phyloP scores from a whole-genome alignment of 2,888 invertebrate species.

The Lagria hirta region DNA sequence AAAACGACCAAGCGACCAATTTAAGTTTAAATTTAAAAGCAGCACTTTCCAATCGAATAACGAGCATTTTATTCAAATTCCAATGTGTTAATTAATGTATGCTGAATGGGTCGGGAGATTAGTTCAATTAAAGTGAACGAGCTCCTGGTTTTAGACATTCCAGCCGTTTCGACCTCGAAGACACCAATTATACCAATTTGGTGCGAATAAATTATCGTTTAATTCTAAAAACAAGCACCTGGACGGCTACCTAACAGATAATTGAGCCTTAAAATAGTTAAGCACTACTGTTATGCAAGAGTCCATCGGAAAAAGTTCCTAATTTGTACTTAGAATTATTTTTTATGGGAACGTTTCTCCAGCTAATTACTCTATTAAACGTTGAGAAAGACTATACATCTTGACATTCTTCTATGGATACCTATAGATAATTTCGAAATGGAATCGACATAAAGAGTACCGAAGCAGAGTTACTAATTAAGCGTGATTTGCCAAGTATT shows the following conservation, averaged over 20 bases:
- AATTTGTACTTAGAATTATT: too few relatives aligned
- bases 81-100: conserved; percentile 56
- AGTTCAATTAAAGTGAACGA: conserved; percentile 51
- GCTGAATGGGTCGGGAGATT: conserved; percentile 48
- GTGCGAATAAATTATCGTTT: conserved; percentile 52
- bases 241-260: conserved; percentile 37
- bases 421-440: too few relatives aligned
- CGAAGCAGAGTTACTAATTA: too few relatives aligned
- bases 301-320: too few relatives aligned
- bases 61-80: conserved; percentile 55
- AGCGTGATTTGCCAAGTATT: too few relatives aligned
- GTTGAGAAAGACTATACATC: too few relatives aligned
- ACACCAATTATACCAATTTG: conserved; percentile 52
- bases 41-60: conserved; percentile 52
- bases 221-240: conserved; percentile 48
- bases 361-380: too few relatives aligned
- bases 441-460: too few relatives aligned
- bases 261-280: conserved; percentile 28
- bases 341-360: too few relatives aligned
- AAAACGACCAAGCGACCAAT: conserved; percentile 27
- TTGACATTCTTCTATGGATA: too few relatives aligned
- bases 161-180: conserved; percentile 44
- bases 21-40: conserved; percentile 38
- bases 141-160: conserved; percentile 54
- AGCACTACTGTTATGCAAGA: conserved; percentile 9